Evolutionary conservation across 2,888 invertebrate species (phyloP), one percentile per base, ranked within the genome.

Genomic region (Eledona agricola): DNA sequence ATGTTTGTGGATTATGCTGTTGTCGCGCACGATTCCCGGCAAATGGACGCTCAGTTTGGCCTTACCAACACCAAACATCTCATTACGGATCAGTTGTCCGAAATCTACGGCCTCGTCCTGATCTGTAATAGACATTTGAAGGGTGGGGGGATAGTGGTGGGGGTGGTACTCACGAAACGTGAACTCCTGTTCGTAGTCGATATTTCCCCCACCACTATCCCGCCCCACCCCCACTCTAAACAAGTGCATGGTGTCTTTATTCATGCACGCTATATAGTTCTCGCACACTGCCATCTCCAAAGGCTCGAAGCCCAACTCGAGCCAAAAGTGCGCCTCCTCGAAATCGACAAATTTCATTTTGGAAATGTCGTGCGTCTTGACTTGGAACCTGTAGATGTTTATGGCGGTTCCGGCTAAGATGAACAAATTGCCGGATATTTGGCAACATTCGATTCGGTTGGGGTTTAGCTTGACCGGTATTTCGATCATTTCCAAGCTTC

Each of bases 401-500:
- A 64, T 73, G 67, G 40, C 77, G 77, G 47, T 76, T 50, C 75
- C 66, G 4, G 75, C 75, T 55, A 78, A 75, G 13, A 82, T 71
- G 9, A 75, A 46, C 34, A 77, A 58, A 59, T 77, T 78, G 0
- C 77, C 77, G 10, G 75, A 74, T 57, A 79, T 78, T 71, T 83
- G 86, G 60, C 87, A 87, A 59, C 85, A 85, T 3, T 83, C 81
- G 40, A 87, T 81, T 4, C 16, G 22, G 50, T 81, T 81, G 0
- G 87, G 85, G 34, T 83, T 80, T 23, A 77, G 71, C 46, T 80
- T 81, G 2, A 87, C 73, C 0, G 88, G 89, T 29, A 90, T 75
- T 71, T 89, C 89, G 55, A 90, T 87, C 78, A 89, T 87, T 73
- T 89, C 88, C 38, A 87, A 77, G 58, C 78, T 81, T 10, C 77